Evolutionary conservation across 2,888 invertebrate genomes (phyloP), one percentile per base, ranked within the genome.

Genomic region (Lasioglossum morio): DNA sequence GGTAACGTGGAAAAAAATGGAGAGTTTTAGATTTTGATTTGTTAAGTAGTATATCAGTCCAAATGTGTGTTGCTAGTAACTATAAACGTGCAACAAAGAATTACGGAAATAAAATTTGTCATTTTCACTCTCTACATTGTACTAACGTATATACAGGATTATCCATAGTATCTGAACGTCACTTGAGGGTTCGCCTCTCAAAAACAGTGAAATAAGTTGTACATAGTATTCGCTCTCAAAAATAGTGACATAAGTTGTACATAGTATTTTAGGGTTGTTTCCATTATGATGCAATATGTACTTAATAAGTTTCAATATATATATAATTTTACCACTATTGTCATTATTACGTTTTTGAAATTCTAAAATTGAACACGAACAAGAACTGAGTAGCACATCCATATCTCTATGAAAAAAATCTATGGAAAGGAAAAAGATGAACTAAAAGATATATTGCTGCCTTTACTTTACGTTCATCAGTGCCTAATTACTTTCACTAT

Each of bases 401-500:
- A 63, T 60, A 46, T 48, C 23, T 76, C 43, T 76, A 76, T 63
- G 73, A 37, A 81, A 30, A 30, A 63, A 72, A 16, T 37, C 0
- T 48, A 48, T 73, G 48, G 77, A 74, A n/a, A 40, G 72, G 40
- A 30, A 16, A 66, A 48, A 86, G 81, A 77, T 7, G 14, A 84
- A 82, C 80, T 70, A 46, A 80, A 83, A 84, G 78, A 16, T 72
- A 69, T 48, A 72, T 74, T 60, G 43, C 34, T 53, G 34, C n/a
- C 3, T 82, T 78, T 78, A 86, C 77, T 34, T 81, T 80, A 82
- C 82, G 30, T 72, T 30, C 27, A n/a, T 69, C 53, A 73, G 77
- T 86, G 69, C 27, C 78, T 80, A 87, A 86, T 69, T 81, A 85
- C 40, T 78, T 87, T 72, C 70, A 76, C 82, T 82, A 87, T 78